These are phyloP conservation scores for Brachypodius melanocephalos DNA, from an alignment of 2,113 vertebrate genomes.

Conservation along the genomic window DNA sequence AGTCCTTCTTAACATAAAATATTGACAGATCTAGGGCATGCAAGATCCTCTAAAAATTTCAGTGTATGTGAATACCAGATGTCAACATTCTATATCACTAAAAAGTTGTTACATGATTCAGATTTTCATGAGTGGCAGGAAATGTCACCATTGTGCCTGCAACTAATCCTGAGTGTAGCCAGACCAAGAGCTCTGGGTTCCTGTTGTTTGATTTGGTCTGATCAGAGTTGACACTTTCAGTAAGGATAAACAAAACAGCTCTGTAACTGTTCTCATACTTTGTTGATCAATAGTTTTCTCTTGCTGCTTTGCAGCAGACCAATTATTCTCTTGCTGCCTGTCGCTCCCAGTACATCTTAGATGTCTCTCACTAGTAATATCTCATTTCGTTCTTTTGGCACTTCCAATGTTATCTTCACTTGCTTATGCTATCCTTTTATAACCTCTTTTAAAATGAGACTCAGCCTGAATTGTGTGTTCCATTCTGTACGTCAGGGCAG, in stretches of 20 bases:
- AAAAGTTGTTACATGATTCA: background rate
- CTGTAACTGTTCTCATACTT: background rate
- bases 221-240: background rate
- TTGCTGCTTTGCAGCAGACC: background rate
- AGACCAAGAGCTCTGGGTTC: background rate
- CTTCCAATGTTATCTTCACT: conserved; percentile 18
- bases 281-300: background rate
- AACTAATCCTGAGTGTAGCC: background rate
- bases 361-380: background rate
- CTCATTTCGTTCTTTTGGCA: conserved; percentile 1
- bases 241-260: background rate
- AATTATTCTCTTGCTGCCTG: background rate
- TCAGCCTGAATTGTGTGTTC: background rate
- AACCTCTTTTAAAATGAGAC: background rate
- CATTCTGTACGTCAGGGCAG: background rate
- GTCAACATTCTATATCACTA: background rate
- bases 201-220: background rate
- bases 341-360: background rate
- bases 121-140: background rate
- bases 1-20: background rate
- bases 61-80: background rate
- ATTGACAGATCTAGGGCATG: background rate
- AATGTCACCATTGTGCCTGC: background rate
- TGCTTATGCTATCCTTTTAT: background rate
- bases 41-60: background rate